Evolutionary conservation across 1,140 invertebrate species (phyloP).

Genomic region (Platorchestia sp.): DNA sequence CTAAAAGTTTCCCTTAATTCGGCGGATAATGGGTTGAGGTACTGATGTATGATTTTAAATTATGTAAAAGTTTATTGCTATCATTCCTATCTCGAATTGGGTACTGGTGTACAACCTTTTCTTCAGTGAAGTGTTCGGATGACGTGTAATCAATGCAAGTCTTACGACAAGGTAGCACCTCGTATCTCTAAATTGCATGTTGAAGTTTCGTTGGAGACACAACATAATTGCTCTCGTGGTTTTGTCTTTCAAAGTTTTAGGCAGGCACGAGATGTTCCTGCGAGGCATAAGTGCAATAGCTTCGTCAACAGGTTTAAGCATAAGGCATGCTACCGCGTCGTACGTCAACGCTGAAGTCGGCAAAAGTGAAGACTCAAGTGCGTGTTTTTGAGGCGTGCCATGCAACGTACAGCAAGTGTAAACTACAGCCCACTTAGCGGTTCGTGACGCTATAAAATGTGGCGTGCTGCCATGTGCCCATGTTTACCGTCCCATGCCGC

Average conservation of each 20-base stretch:
- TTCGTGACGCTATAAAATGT: background rate
- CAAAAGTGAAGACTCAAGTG: background rate
- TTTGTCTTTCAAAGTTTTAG: background rate
- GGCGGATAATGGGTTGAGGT: too few relatives aligned
- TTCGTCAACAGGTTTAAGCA: background rate
- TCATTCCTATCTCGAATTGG: too few relatives aligned
- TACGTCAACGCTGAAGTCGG: background rate
- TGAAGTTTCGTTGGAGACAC: background rate
- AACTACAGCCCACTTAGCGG: too few relatives aligned
- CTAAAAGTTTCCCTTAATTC: too few relatives aligned
- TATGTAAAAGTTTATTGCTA: too few relatives aligned
- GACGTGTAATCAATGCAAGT: background rate
- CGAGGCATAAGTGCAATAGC: background rate
- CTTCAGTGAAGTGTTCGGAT: background rate
- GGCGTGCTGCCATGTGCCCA: slow-evolving; percentile 3
- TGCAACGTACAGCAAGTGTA: background rate
- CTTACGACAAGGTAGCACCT: background rate
- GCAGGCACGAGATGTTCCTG: background rate
- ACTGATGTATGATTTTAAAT: too few relatives aligned
- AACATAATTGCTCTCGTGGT: background rate
- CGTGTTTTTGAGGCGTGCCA: background rate
- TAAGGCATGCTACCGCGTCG: background rate
- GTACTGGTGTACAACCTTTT: too few relatives aligned
- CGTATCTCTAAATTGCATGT: background rate
- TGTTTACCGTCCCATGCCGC: background rate